A percentile compares a stretch with the other conserved stretches of the same genome.
phyloP scores from a whole-genome alignment of 2,797 vertebrate species.

The Orientallactaga sibirica region DNA sequence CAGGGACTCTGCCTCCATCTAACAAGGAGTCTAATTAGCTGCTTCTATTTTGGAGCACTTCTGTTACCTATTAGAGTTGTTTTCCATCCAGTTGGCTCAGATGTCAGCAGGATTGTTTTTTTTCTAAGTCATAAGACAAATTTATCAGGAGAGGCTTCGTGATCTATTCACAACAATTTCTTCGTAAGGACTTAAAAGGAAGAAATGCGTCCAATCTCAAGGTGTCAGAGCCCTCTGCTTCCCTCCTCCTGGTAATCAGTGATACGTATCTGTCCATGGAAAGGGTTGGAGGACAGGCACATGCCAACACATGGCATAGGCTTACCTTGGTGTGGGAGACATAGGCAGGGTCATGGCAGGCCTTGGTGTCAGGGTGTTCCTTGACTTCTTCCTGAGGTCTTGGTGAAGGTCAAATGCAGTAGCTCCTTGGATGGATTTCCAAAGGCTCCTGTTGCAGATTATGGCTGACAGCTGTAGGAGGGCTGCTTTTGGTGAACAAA shows the following conservation, averaged over 20 bases:
- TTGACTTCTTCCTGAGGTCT: conserved; percentile 9
- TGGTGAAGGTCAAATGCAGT: conserved; percentile 5
- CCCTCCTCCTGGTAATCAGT: neutral
- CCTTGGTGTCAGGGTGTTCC: conserved; percentile 11
- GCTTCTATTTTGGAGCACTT: conserved; percentile 76
- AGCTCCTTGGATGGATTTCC: neutral
- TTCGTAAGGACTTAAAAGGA: conserved; percentile 22
- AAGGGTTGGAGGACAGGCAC: neutral
- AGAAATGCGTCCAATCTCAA: neutral
- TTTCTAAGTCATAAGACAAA: conserved; percentile 66
- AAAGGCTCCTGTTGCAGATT: conserved; percentile 4
- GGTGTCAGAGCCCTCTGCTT: neutral
- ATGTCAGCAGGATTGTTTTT: conserved; percentile 55
- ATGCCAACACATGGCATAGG: neutral
- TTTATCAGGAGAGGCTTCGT: conserved; percentile 62
- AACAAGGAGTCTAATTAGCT: conserved; percentile 82
- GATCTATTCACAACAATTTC: conserved; percentile 60
- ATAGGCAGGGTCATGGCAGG: neutral
- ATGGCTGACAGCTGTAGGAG: neutral
- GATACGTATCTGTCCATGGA: conserved; percentile 11
- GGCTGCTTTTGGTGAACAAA: neutral
- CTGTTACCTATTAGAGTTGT: conserved; percentile 78
- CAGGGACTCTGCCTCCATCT: conserved; percentile 74
- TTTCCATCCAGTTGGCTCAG: conserved; percentile 64
- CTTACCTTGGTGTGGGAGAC: neutral